phyloP scores from a whole-genome alignment of 2,888 invertebrate genomes.

The Callosobruchus maculatus region DNA sequence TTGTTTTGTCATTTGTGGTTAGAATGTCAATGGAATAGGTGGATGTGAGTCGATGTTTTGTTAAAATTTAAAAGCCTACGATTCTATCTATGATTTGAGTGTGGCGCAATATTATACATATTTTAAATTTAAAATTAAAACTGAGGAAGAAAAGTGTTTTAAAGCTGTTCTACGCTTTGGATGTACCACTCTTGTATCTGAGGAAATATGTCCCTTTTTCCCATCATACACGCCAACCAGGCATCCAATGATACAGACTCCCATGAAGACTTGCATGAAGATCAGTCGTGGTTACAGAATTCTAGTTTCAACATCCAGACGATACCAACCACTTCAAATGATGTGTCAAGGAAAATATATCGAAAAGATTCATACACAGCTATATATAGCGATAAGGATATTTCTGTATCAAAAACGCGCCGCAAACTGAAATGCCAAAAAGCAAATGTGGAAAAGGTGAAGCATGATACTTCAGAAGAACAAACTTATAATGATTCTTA shows the following conservation, averaged over 20 bases:
- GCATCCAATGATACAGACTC: slow-evolving; percentile 15
- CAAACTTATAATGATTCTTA: slow-evolving; percentile 21
- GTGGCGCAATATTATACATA: no score
- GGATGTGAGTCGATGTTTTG: no score
- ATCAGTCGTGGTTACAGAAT: slow-evolving; percentile 41
- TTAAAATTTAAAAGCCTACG: no score
- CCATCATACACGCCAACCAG: slow-evolving; percentile 49
- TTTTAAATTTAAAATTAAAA: no score
- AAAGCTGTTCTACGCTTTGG: no score
- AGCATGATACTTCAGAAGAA: slow-evolving; percentile 29
- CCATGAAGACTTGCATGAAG: slow-evolving; percentile 1
- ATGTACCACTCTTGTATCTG: no score
- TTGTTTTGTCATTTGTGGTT: no score
- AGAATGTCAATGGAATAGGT: no score
- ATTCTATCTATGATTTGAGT: no score
- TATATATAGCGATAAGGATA: slow-evolving; percentile 1
- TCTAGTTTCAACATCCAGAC: slow-evolving; percentile 46
- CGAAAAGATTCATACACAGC: slow-evolving; percentile 1
- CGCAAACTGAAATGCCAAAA: slow-evolving; percentile 15
- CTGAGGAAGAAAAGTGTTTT: no score
- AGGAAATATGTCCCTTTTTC: slow-evolving; percentile 53
- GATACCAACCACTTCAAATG: neutral
- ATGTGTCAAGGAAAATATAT: slow-evolving; percentile 2
- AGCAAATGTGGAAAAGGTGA: slow-evolving; percentile 33
- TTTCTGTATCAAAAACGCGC: slow-evolving; percentile 1